Evolutionary conservation across 2,113 vertebrate species (phyloP).

Genomic region (Mola mola): DNA sequence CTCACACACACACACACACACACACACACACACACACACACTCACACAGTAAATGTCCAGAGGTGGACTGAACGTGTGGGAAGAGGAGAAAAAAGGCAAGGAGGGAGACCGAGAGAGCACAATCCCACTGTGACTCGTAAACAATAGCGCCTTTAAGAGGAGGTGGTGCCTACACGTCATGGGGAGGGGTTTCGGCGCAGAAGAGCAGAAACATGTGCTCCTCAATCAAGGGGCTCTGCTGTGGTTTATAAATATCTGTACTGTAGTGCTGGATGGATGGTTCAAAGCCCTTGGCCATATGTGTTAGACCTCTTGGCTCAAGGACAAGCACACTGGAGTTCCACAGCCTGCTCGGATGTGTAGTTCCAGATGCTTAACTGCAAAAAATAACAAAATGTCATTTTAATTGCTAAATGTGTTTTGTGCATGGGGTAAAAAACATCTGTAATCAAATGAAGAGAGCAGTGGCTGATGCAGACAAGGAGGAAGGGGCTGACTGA

Average conservation of each 20-base stretch:
- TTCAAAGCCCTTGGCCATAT: conserved; percentile 69
- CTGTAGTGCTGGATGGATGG: conserved; percentile 56
- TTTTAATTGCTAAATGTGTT: no score
- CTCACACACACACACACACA: conserved; percentile 36
- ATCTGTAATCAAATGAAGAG: conserved; percentile 24
- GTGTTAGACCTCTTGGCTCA: conserved; percentile 60
- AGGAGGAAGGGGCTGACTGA: no score
- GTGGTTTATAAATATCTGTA: conserved; percentile 81
- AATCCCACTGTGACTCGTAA: conserved; percentile 54
- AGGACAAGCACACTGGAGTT: conserved; percentile 47
- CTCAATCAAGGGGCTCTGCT: conserved; percentile 73
- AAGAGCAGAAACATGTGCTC: conserved; percentile 81
- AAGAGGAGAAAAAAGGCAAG: conserved; percentile 10
- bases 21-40: conserved; percentile 12
- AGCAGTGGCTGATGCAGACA: no score
- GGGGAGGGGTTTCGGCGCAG: conserved; percentile 48
- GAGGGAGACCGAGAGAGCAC: conserved; percentile 14
- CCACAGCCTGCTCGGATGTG: conserved; percentile 37
- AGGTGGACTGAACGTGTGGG: conserved; percentile 33
- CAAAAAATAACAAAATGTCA: conserved; percentile 59
- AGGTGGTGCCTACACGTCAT: conserved; percentile 41
- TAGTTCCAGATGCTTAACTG: conserved; percentile 49
- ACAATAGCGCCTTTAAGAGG: conserved; percentile 71
- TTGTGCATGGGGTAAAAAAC: conserved; percentile 2
- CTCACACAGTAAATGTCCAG: conserved; percentile 42